Percentiles rank a stretch among this genome's conserved stretches.
Conservation (phyloP, 2,888 invertebrate genomes). For the Neoitamus cyanurus region DNA sequence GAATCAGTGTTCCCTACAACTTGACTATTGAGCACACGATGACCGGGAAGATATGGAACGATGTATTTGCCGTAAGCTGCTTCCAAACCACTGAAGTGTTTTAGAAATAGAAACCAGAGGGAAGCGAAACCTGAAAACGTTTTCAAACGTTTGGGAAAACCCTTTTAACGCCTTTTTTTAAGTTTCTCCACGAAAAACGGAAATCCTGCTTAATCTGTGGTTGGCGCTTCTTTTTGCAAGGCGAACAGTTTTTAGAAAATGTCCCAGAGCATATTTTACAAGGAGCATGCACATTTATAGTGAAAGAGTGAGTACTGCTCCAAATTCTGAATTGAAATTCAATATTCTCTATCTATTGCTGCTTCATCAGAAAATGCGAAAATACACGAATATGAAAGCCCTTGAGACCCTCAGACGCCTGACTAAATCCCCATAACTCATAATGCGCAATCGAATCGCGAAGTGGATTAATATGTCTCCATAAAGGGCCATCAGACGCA, state of each 20-base stretch:
- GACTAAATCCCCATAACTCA: neutral
- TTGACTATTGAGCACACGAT: constrained; percentile 6
- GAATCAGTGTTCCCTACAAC: constrained; percentile 4
- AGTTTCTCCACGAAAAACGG: no score
- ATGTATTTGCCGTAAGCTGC: neutral
- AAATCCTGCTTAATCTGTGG: no score
- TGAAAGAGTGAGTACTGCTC: no score
- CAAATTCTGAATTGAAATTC: no score
- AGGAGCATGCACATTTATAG: no score
- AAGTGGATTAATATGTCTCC: neutral
- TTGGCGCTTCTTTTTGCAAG: no score
- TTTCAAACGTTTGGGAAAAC: no score
- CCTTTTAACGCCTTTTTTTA: no score
- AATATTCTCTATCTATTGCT: neutral
- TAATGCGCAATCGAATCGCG: neutral
- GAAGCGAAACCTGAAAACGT: no score
- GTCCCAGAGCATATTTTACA: no score
- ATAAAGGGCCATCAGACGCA: neutral
- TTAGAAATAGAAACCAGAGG: neutral
- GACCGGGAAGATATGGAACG: neutral
- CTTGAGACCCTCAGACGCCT: neutral
- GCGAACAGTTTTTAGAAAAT: no score
- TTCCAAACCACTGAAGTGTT: neutral
- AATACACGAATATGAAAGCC: neutral
- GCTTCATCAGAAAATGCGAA: neutral